Evolutionary conservation across 2,113 vertebrate genomes (phyloP), one percentile per base, ranked within the genome.

Genomic region (Macquaria australasica): DNA sequence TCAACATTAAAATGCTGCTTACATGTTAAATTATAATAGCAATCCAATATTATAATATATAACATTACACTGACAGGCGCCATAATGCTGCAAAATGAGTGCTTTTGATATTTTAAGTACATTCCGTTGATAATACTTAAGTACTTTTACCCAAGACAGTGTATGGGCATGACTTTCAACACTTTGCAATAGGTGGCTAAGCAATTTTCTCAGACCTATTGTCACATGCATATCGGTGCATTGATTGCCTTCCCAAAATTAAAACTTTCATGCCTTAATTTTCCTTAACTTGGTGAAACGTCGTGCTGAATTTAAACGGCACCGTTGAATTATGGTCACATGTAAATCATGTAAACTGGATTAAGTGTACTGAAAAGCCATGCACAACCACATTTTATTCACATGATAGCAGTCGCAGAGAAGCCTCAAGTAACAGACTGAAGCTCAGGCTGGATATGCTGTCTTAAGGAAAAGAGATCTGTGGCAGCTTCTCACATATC

Each of bases 261-360:
- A 50, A 15, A 66, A 21, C 11, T 55, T 41, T 43, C 25, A 73
- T 31, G 41, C n/a, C 18, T 59, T 5, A n/a, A 53, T 39, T 71
- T 69, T 11, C 9, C n/a, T 67, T 20, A 48, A 78, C 1, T 16
- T 45, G 9, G 43, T 31, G 55, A 45, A 78, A 67, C 9, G 1
- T 62, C 28, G 18, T 20, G 14, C 63, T 66, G 8, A 73, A 63
- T 50, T 50, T 3, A 8, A 48, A 51, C 78, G 48, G 68, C 51
- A 15, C 28, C 48, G 7, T 50, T 75, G 48, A 77, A 62, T 69
- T 77, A 41, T 14, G 41, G 72, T 92, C 85, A 84, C 85, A 86
- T 78, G 89, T 11, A 37, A 48, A 72, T 58, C 12, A 69, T 59
- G 20, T 48, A 25, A 88, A 89, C 8, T 58, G 43, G 55, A 72